Conservation (phyloP, 2,113 vertebrate genomes). For the Calidris pygmaea region DNA sequence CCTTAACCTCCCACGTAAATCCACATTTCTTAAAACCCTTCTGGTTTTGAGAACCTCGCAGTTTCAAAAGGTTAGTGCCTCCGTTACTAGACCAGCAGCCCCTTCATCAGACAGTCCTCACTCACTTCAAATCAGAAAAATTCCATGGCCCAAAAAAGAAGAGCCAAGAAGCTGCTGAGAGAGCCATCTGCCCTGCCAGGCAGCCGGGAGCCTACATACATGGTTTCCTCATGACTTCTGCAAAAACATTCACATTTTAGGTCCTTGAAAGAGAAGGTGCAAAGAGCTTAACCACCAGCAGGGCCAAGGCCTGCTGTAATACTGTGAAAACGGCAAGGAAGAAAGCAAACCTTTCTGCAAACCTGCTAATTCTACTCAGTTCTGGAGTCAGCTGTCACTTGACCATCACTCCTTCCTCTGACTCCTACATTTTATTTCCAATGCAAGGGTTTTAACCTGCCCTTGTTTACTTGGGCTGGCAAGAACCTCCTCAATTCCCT, state of each 20-base stretch:
- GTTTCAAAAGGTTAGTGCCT: not conserved
- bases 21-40: not conserved
- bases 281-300: not conserved
- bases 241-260: not conserved
- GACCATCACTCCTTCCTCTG: not conserved
- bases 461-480: not conserved
- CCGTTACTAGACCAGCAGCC: not conserved
- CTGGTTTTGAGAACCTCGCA: not conserved
- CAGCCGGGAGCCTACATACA: not conserved
- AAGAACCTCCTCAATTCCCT: not conserved
- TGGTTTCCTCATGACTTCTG: not conserved
- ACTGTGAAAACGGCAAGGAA: not conserved
- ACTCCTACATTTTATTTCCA: not conserved
- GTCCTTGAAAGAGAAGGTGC: not conserved
- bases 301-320: not conserved
- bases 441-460: not conserved
- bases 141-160: not conserved
- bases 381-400: not conserved
- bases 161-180: not conserved
- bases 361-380: not conserved
- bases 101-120: not conserved
- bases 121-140: not conserved
- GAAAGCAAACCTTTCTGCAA: not conserved
- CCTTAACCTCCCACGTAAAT: not conserved
- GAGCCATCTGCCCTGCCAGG: not conserved